A percentile compares a stretch with the other conserved stretches of the same genome.
Evolutionary conservation across 1,140 invertebrate genomes (phyloP).

Genomic region (Drosophila nannoptera): DNA sequence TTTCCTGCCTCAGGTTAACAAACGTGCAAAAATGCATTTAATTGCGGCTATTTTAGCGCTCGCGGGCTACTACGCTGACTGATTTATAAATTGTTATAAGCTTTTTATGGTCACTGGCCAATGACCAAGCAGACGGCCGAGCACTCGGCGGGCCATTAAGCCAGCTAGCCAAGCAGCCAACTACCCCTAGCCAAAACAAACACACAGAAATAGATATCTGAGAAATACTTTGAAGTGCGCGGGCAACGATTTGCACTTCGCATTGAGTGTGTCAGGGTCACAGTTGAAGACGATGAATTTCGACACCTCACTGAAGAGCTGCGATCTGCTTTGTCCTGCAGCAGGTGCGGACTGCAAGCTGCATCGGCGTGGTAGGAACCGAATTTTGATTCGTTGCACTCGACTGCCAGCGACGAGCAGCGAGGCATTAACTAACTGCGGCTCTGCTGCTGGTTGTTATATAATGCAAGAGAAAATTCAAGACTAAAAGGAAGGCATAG

Average conservation of each 20-base stretch:
- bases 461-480: slow-evolving; percentile 31
- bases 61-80: slow-evolving; percentile 51
- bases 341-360: not conserved
- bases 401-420: slow-evolving; percentile 27
- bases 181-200: not conserved
- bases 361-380: slow-evolving; percentile 23
- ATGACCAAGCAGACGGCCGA: slow-evolving; percentile 4
- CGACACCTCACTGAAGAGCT: not conserved
- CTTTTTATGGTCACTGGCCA: slow-evolving; percentile 40
- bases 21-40: slow-evolving; percentile 75
- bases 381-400: slow-evolving; percentile 29
- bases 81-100: slow-evolving; percentile 61
- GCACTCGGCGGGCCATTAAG: too few species aligned
- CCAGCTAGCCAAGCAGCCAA: slow-evolving; percentile 2
- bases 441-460: slow-evolving; percentile 26
- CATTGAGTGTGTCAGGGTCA: too few species aligned
- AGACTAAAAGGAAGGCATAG: not conserved
- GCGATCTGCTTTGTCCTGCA: slow-evolving; percentile 9
- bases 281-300: not conserved
- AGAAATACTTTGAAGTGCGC: not conserved
- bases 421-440: slow-evolving; percentile 40
- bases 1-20: slow-evolving; percentile 16
- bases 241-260: not conserved
- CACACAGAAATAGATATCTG: not conserved
- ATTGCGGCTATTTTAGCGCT: slow-evolving; percentile 57